Evolutionary conservation across 2,888 invertebrate species (phyloP), one percentile per base, ranked within the genome.

Genomic region (Chloroclysta siterata): DNA sequence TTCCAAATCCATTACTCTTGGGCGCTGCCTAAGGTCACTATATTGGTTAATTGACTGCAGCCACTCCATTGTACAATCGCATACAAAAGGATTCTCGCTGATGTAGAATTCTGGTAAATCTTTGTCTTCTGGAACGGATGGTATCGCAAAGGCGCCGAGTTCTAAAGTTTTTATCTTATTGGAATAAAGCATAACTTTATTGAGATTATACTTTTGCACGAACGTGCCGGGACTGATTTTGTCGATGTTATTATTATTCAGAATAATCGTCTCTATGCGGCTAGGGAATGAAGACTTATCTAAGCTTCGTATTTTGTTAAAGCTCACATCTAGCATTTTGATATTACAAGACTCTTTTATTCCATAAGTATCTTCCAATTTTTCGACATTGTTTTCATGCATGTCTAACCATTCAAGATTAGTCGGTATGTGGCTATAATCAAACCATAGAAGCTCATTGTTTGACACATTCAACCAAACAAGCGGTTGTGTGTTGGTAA

Each of bases 11-110:
- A 96, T 94, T 79, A 97, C 95, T 81, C 95, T 94, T 51, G 97
- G 97, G 85, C 96, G 95, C 81, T 96, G 96, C 60, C 96, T 91
- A 69, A 94, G 93, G 77, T 95, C 94, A 77, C 95, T 95, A 83
- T 96, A 91, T 89, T 96, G 96, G 93, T 96, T 96, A 84, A 97
- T 95, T 83, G 96, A 93, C 77, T 96, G 95, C 76, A 97, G 84
- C 97, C 97, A 98, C 88, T 97, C 97, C 96, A 97, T 96, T 76
- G 95, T 95, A 87, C 97, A 97, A 87, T 97, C 96, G 85, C 97
- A 98, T 75, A 95, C 94, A 83, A 97, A 95, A 65, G 97, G 97
- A 93, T 97, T 97, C 78, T 95, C 95, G 53, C 96, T 96, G 72
- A 97, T 95, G 83, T 95, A 96, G 87, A 97, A 96, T 82, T 96